Evolutionary conservation across 64 coral and sea anemone species (phyloP), one percentile per base, ranked within the genome.

Genomic region (Montipora capricornis): DNA sequence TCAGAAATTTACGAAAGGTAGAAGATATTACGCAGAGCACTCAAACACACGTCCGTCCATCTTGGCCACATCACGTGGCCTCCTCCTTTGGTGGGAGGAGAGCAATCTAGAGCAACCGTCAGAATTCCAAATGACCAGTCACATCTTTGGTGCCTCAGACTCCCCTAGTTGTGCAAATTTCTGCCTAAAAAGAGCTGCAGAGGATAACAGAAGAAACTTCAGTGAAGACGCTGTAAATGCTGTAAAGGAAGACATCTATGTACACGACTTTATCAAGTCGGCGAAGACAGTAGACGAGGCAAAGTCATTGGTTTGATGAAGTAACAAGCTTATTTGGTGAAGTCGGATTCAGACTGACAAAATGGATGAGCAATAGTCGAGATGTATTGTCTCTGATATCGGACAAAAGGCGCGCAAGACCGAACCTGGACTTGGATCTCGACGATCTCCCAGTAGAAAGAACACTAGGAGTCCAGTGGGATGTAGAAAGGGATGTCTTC

Each of bases 161-260:
- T 98, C 96, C 16, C 93, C 96, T 3, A 88, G 89, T 49, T 84
- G 89, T 47, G 81, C 91, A 9, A 96, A 78, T 37, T 94, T 75
- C 62, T 24, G 37, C 51, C 76, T 94, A 0, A 93, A 93, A 44
- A 93, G 66, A 57, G 87, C 91, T 16, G 88, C 88, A 2, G 6
- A 93, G 22, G 91, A 53, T 53, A 53, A 53, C 51, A 53, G 51
- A 53, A 1, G 51, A 53, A 53, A 53, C 51, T 53, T 53, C 45
- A 71, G 59, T 70, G 87, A 51, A 6, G 91, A 92, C 75, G 74
- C 79, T 16, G 87, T 96, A 10, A 59, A 49, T 74, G 88, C 89
- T 20, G 87, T 96, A 8, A 2, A 82, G 1, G 73, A 58, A 29
- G 71, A 89, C 20, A 89, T 92, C 76, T 95, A 92, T 48, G 85